Evolutionary conservation across 1,140 invertebrate species (phyloP), one percentile per base, ranked within the genome.

Genomic region (Meloidogyne floridensis): DNA sequence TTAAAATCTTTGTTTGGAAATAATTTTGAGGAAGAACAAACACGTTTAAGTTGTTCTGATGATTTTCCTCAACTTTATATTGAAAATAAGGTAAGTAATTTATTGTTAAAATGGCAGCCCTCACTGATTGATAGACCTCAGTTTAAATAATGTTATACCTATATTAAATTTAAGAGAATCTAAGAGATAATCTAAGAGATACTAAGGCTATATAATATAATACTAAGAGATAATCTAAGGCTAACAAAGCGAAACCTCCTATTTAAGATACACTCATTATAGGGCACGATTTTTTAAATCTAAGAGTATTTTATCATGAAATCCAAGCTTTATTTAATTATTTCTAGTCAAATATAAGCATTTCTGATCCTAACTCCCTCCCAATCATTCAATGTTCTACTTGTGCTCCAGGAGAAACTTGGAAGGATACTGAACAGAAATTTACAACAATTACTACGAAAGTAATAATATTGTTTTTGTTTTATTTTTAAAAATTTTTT

Each of bases 331-430:
- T n/a, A 59, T 59, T 32, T 56, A 56, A 59, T 51, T n/a, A n/a
- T 73, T 5, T n/a, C 13, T 13, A 18, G 53, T 73, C 53, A 47
- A 47, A 47, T 32, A 8, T 72, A n/a, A n/a, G n/a, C n/a, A n/a
- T n/a, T n/a, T n/a, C n/a, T n/a, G n/a, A n/a, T 42, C 43, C 75
- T n/a, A 32, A 51, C 8, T 51, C 54, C 3, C 75, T 59, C 4
- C 75, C 75, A 54, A 13, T 76, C 15, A 59, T 76, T 13, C 75
- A 54, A 43, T 76, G 75, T 54, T 51, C 75, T 59, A 76, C 75
- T 10, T 76, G 75, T n/a, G 75, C 75, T 15, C 75, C 75, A 6
- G 75, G 75, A 15, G 75, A 76, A 54, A 76, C 75, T 51, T 76
- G 75, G 75, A 20, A 51, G 51, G 18, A 76, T 42, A 54, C 32